Percentiles rank a stretch among this genome's conserved stretches.
Conservation (phyloP, 2,888 invertebrate species). For the Colletes collaris region DNA sequence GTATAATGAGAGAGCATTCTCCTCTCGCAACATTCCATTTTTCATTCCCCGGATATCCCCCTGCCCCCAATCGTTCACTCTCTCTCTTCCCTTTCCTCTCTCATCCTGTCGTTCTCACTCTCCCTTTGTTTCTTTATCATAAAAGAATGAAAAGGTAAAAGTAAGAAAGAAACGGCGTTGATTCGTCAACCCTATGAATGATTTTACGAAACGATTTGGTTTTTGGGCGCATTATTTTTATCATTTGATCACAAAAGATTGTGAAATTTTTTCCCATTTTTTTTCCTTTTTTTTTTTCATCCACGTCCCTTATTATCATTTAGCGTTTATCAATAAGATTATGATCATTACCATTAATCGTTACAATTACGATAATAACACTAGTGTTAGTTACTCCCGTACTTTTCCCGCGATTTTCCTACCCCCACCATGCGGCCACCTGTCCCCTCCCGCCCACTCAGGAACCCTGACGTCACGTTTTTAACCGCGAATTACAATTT, state of each 20-base stretch:
- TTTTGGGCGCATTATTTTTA: constrained; percentile 22
- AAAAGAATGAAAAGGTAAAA: constrained; percentile 56
- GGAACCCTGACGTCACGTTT: constrained; percentile 30
- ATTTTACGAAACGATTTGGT: constrained; percentile 58
- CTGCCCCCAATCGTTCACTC: constrained; percentile 29
- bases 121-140: constrained; percentile 31
- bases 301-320: constrained; percentile 54
- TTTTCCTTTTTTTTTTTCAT: constrained; percentile 70
- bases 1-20: constrained; percentile 75
- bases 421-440: constrained; percentile 30
- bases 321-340: constrained; percentile 74
- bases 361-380: constrained; percentile 81
- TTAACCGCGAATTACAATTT: constrained; percentile 24
- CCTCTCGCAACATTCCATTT: constrained; percentile 71
- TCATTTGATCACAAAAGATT: constrained; percentile 21
- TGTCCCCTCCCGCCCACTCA: background rate
- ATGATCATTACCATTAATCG: constrained; percentile 81
- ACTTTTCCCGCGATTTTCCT: constrained; percentile 23
- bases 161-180: constrained; percentile 55
- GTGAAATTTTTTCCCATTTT: constrained; percentile 27
- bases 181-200: constrained; percentile 54
- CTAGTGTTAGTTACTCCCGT: constrained; percentile 75
- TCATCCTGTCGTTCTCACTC: constrained; percentile 26
- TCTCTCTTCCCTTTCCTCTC: constrained; percentile 31
- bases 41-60: constrained; percentile 26